Conservation (phyloP, 2,797 vertebrate genomes). For the Helarctos malayanus region DNA sequence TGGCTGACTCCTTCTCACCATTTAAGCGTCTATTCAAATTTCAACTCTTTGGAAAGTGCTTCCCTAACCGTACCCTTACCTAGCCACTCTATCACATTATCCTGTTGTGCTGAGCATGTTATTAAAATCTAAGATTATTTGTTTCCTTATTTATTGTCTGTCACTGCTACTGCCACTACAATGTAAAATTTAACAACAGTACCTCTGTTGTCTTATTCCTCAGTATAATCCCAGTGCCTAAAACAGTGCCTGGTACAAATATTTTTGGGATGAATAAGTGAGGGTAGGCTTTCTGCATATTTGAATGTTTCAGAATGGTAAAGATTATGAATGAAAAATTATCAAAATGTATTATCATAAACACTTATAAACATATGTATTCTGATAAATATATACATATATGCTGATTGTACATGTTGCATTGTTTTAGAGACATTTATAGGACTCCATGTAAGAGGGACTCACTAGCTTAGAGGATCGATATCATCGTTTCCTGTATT, state of each 20-base stretch:
- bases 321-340: slow-evolving; percentile 57
- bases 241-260: not conserved
- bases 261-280: not conserved
- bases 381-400: not conserved
- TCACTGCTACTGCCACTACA: not conserved
- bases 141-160: not conserved
- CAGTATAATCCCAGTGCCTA: not conserved
- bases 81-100: not conserved
- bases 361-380: not conserved
- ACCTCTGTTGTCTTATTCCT: not conserved
- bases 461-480: not conserved
- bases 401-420: not conserved
- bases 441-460: not conserved
- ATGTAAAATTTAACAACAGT: not conserved
- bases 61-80: not conserved
- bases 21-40: slow-evolving; percentile 23
- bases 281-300: not conserved
- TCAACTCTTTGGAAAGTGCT: not conserved
- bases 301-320: slow-evolving; percentile 41
- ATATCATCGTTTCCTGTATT: slow-evolving; percentile 1
- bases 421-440: not conserved
- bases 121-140: not conserved
- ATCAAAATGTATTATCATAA: slow-evolving; percentile 14
- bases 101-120: not conserved
- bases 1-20: not conserved